Conservation (phyloP, 2,797 vertebrate species). For the Lophotriccus pileatus region DNA sequence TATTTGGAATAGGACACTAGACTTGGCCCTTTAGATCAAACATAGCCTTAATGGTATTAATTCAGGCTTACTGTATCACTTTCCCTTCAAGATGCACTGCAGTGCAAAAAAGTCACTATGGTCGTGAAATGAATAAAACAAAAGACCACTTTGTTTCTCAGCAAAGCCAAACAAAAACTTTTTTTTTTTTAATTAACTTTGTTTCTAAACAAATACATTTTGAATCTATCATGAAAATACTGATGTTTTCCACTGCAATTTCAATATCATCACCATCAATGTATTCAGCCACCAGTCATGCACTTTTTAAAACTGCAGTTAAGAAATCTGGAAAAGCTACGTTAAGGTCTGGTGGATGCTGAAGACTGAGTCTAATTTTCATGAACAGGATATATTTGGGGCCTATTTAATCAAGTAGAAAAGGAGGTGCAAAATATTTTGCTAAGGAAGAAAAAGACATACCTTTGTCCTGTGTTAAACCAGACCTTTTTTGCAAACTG, state of each 20-base stretch:
- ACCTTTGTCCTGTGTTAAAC: neutral
- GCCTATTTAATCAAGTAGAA: neutral
- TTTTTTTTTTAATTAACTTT: neutral
- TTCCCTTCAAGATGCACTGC: neutral
- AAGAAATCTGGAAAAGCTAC: neutral
- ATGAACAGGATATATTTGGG: neutral
- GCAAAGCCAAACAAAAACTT: neutral
- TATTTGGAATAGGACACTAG: neutral
- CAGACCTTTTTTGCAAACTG: constrained; percentile 5
- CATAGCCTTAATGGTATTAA: neutral
- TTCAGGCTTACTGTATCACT: neutral
- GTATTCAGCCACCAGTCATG: neutral
- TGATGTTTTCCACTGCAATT: neutral
- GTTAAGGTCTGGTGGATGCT: neutral
- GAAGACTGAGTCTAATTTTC: neutral
- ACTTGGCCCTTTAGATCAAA: neutral
- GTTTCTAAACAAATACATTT: neutral
- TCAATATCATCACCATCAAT: neutral
- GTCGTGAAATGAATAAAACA: neutral
- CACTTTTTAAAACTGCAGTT: neutral
- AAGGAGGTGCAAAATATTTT: neutral
- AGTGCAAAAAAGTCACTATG: neutral
- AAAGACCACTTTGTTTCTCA: neutral
- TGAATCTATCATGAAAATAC: neutral
- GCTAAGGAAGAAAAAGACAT: neutral